Percentiles rank a stretch among this genome's conserved stretches.
Evolutionary conservation across 2,797 vertebrate genomes (phyloP).

Genomic region (Spinibarbus caldwelli): DNA sequence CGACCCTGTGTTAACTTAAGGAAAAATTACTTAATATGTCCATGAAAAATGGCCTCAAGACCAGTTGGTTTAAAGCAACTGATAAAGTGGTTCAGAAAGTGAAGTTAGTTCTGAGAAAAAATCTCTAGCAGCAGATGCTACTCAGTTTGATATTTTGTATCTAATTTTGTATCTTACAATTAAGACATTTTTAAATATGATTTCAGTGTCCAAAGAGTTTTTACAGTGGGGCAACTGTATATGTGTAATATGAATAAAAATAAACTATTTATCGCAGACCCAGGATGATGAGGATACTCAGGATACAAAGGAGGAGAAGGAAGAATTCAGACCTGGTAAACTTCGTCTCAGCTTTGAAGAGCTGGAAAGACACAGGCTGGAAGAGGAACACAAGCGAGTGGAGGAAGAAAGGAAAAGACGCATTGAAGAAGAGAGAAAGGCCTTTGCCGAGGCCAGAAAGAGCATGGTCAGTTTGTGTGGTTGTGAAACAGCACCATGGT

Average conservation of each 20-base stretch:
- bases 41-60: not conserved
- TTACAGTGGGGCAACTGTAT: not conserved
- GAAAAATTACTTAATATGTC: not conserved
- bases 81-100: not conserved
- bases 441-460: constrained; percentile 94
- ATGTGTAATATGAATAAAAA: not conserved
- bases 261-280: constrained; percentile 71
- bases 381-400: constrained; percentile 88
- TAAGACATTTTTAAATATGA: not conserved
- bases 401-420: constrained; percentile 90
- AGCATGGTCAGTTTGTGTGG: constrained; percentile 84
- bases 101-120: not conserved
- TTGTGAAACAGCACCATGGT: not conserved
- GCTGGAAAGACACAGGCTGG: constrained; percentile 90
- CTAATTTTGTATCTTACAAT: not conserved
- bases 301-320: constrained; percentile 72
- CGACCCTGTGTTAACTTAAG: not conserved
- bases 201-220: not conserved
- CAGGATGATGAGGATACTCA: constrained; percentile 75
- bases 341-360: constrained; percentile 96
- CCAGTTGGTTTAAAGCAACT: not conserved
- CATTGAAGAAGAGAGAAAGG: constrained; percentile 93
- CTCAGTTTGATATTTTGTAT: not conserved
- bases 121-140: not conserved
- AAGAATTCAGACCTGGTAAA: constrained; percentile 87